A percentile compares a stretch with the other conserved stretches of the same genome.
Evolutionary conservation across 2,113 vertebrate species (phyloP).

Genomic region (Tachycineta bicolor): DNA sequence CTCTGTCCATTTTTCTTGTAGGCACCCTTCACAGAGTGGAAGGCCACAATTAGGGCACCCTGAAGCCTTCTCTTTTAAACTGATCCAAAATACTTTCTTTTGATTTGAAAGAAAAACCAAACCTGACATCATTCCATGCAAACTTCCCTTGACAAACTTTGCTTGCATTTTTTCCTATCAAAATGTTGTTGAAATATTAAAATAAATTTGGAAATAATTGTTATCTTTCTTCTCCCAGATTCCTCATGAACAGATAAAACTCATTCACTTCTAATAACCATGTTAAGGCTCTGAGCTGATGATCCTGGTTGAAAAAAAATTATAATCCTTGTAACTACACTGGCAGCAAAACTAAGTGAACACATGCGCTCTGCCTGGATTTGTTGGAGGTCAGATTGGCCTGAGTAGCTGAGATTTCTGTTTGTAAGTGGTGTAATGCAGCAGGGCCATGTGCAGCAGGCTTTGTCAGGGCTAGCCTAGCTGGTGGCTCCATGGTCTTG

Average conservation of each 20-base stretch:
- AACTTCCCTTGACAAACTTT: neutral
- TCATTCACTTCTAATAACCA: neutral
- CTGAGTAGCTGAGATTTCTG: neutral
- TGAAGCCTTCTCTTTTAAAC: neutral
- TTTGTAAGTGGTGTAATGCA: neutral
- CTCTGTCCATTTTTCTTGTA: neutral
- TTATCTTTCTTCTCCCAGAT: neutral
- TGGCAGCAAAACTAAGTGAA: neutral
- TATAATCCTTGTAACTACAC: neutral
- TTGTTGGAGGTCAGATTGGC: neutral
- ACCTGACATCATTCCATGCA: neutral
- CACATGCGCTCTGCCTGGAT: neutral
- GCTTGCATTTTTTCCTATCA: neutral
- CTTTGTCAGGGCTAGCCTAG: neutral
- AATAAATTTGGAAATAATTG: neutral
- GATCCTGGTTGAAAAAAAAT: neutral
- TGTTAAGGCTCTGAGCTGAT: neutral
- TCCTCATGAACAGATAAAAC: neutral
- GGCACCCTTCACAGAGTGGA: neutral
- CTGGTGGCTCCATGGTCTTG: neutral
- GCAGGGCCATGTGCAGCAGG: fast-evolving
- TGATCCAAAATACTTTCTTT: neutral
- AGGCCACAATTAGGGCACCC: neutral
- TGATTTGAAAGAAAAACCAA: neutral
- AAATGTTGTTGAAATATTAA: neutral